A percentile compares a stretch with the other conserved stretches of the same genome.
These are phyloP conservation scores for Chymomyza caudatula DNA, from an alignment of 2,888 invertebrate genomes.

Conservation along the genomic window DNA sequence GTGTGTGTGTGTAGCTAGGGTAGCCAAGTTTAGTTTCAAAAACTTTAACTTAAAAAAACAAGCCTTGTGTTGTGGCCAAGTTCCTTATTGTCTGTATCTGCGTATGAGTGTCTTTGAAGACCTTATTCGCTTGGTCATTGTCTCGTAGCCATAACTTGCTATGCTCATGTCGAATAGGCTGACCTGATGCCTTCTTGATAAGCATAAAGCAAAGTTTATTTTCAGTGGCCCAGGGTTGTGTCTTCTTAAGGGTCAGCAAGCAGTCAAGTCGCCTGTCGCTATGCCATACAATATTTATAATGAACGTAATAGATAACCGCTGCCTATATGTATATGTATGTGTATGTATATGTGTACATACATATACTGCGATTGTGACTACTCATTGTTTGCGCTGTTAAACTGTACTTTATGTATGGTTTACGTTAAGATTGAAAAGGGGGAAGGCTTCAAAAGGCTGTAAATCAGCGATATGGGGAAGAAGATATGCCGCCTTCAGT, in stretches of 20 bases:
- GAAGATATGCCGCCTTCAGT: too few species aligned
- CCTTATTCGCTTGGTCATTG: background rate
- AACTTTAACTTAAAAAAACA: background rate
- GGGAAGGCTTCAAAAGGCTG: too few species aligned
- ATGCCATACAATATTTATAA: background rate
- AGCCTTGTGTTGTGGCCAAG: background rate
- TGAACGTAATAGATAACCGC: too few species aligned
- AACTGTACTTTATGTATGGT: too few species aligned
- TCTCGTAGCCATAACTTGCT: background rate
- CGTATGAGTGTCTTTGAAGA: background rate
- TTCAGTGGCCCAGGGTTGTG: background rate
- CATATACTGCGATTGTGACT: too few species aligned
- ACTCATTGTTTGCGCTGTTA: too few species aligned
- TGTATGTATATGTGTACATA: too few species aligned
- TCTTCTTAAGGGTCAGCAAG: background rate
- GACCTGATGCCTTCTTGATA: background rate
- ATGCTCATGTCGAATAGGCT: background rate
- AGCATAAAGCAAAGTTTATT: background rate
- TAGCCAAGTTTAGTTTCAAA: constrained; percentile 2
- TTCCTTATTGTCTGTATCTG: background rate
- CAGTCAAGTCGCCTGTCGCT: background rate
- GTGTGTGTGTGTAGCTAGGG: constrained; percentile 26
- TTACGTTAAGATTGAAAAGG: too few species aligned
- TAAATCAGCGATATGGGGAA: too few species aligned
- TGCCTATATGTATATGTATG: too few species aligned